phyloP scores from a whole-genome alignment of 2,797 vertebrate genomes.

The Crypturellus tataupa region DNA sequence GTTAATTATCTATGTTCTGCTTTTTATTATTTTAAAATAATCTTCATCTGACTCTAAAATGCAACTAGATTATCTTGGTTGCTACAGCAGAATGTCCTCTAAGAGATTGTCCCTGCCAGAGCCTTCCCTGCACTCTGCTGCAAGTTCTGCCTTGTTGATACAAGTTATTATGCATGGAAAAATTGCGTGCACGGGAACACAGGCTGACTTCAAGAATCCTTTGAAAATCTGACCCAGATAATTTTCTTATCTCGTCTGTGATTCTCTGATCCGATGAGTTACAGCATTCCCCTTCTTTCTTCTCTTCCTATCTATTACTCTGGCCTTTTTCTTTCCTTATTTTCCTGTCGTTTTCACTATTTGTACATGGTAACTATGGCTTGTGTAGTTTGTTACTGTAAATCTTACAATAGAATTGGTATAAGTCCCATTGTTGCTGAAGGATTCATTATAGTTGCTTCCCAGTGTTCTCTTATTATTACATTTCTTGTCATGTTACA shows the following conservation, averaged over 20 bases:
- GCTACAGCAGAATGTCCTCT: background rate
- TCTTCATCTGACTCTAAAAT: background rate
- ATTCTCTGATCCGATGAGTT: background rate
- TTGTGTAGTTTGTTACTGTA: background rate
- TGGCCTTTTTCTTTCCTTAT: background rate
- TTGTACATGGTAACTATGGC: background rate
- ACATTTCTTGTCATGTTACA: background rate
- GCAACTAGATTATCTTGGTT: constrained; percentile 26
- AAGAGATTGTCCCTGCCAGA: background rate
- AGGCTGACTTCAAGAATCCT: background rate
- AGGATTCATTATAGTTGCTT: background rate
- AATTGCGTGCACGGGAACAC: background rate
- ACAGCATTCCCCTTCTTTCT: background rate
- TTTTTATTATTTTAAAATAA: background rate
- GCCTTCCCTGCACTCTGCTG: background rate
- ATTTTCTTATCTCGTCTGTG: background rate
- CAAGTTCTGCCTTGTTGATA: background rate
- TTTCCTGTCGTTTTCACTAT: background rate
- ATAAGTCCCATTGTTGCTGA: background rate
- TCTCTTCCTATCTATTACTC: background rate
- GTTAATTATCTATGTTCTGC: background rate
- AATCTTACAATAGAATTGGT: background rate
- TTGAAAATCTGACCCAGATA: constrained; percentile 7
- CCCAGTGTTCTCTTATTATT: background rate
- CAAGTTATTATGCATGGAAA: background rate